Conservation (phyloP, 2,888 invertebrate species). For the Gandaritis pyraliata region DNA sequence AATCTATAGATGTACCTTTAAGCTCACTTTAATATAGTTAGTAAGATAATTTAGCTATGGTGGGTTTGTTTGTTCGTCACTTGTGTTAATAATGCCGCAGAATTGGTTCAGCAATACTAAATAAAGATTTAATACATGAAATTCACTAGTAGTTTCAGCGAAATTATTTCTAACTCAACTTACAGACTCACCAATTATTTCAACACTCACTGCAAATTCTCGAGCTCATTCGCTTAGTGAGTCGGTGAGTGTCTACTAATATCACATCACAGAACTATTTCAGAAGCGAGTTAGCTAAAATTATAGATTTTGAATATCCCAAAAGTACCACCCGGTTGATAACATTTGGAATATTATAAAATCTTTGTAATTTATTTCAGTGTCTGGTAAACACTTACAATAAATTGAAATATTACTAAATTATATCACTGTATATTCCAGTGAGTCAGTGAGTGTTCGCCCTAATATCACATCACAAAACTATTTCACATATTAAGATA, state of each 20-base stretch:
- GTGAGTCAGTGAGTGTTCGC: conserved; percentile 6
- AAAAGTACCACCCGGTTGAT: background rate
- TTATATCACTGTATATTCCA: background rate
- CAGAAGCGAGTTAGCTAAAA: conserved; percentile 18
- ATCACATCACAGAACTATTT: conserved; percentile 28
- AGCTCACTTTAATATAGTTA: too few relatives aligned
- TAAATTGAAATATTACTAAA: background rate
- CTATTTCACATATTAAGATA: conserved; percentile 6
- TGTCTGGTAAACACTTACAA: background rate
- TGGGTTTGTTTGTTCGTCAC: conserved; percentile 19
- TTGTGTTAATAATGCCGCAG: conserved; percentile 8
- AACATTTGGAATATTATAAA: background rate
- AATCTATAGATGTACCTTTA: too few relatives aligned
- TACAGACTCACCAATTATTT: conserved; percentile 2
- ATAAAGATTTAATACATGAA: background rate
- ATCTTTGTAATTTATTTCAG: background rate
- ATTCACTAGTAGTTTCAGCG: background rate
- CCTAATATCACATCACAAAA: conserved; percentile 23
- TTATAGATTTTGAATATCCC: conserved; percentile 5
- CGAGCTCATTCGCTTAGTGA: conserved; percentile 3
- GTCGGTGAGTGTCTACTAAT: conserved; percentile 17
- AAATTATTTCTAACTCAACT: background rate
- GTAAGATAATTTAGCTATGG: conserved; percentile 8
- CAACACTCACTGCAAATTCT: conserved; percentile 2
- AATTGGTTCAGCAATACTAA: background rate